Evolutionary conservation across 2,888 invertebrate species (phyloP), one percentile per base, ranked within the genome.

Genomic region (Agriotes lineatus): DNA sequence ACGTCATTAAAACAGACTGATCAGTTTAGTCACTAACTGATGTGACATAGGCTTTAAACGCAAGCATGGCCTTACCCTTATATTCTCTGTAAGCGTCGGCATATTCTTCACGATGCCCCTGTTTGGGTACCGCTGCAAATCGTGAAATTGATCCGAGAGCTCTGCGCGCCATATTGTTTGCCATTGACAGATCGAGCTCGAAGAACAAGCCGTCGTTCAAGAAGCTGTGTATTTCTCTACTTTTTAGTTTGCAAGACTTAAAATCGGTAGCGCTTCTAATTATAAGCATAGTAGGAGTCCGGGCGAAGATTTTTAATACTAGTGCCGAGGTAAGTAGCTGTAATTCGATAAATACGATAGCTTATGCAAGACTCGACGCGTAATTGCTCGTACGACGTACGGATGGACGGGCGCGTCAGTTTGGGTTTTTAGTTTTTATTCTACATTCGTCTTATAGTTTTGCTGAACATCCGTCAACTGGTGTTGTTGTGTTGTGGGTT

Each of bases 241-340:
- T 14, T 35, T 58, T 22, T 50, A 48, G 48, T 58, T 65, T 33
- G 33, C 56, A 58, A 58, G 64, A 65, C 22, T 35, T 35, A 30
- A 25, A 5, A 19, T 42, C 16, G 20, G 10, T 58, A 58, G 14
- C 37, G 37, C 18, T 45, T 30, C 5, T 37, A 44, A 65, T 58
- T 42, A 52, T 48, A 45, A 50, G 48, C 35, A 42, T 54, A 48
- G 42, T 48, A 62, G 58, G 59, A 56, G 54, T 44, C 67, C 35
- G 57, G 67, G 67, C 39, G 72, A 69, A 71, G 72, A 70, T 58
- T 69, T 67, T 62, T 48, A 19, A 33, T 50, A 60, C 59, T 22
- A 35, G 57, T 69, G 44, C 16, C 39, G 72, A 69, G 72, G 72
- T 72, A 72, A 72, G 72, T 72, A 67, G 37, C n/a, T 52, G 52